These are phyloP conservation scores for Myzus persicae DNA, from an alignment of 1,140 invertebrate species.

Conservation along the genomic window DNA sequence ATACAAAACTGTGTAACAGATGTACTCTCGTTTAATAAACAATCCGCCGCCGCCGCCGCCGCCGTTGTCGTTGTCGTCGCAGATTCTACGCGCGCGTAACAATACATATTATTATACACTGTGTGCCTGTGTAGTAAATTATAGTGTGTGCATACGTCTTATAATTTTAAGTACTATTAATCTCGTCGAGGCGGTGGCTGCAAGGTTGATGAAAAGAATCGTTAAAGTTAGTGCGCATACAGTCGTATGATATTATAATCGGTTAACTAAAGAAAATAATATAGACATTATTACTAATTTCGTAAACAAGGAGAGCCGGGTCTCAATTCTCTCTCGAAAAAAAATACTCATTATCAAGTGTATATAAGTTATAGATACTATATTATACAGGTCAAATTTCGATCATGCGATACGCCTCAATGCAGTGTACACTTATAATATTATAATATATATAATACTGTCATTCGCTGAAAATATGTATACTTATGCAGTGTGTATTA, in stretches of 20 bases:
- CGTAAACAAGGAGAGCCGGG: neutral
- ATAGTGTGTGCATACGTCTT: neutral
- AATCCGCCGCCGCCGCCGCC: conserved; percentile 16
- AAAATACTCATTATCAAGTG: neutral
- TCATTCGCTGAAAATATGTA: neutral
- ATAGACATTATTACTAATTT: neutral
- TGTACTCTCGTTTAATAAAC: conserved; percentile 57
- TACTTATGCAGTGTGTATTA: neutral
- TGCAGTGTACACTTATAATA: neutral
- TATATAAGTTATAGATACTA: neutral
- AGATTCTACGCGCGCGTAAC: neutral
- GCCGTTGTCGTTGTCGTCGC: neutral
- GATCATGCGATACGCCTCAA: neutral
- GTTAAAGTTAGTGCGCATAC: neutral
- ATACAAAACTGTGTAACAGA: conserved; percentile 57
- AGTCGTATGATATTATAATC: neutral
- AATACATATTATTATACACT: neutral
- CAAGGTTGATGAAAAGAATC: neutral
- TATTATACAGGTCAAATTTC: conserved; percentile 2
- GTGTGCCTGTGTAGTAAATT: neutral
- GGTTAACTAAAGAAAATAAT: neutral
- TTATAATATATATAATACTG: conserved; percentile 5
- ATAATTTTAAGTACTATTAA: neutral
- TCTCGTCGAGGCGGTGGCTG: neutral
- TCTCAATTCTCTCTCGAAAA: neutral